phyloP scores from a whole-genome alignment of 2,113 vertebrate species.

The Chroicocephalus ridibundus region DNA sequence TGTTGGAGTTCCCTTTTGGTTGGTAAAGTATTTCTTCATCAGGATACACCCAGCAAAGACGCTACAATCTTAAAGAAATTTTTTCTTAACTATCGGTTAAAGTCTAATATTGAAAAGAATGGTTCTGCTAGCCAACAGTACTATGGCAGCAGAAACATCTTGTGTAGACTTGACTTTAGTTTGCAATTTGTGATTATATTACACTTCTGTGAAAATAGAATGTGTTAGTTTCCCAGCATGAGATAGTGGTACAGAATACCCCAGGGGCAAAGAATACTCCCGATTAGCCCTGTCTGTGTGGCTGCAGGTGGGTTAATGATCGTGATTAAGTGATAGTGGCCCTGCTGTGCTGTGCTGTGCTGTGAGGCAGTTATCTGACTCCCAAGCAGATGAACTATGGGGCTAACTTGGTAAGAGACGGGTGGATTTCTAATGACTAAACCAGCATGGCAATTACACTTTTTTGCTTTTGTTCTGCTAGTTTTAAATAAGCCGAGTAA shows the following conservation, averaged over 20 bases:
- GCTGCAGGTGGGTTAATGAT: conserved; percentile 48
- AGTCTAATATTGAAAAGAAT: background rate
- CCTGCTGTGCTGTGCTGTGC: conserved; percentile 40
- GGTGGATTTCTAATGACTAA: conserved; percentile 57
- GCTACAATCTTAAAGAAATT: background rate
- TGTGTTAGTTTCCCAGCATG: conserved; percentile 47
- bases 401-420: background rate
- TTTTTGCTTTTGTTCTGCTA: conserved; percentile 57
- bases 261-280: conserved; percentile 2
- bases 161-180: background rate
- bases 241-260: conserved; percentile 7
- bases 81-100: background rate
- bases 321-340: conserved; percentile 50
- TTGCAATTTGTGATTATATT: conserved; percentile 52
- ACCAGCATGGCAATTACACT: background rate
- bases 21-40: background rate
- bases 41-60: background rate
- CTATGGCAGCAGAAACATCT: background rate
- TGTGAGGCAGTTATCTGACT: conserved; percentile 42
- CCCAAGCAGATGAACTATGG: background rate
- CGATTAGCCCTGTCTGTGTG: background rate
- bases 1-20: background rate
- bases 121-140: background rate
- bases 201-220: conserved; percentile 43
- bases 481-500: conserved; percentile 47